These are phyloP conservation scores for Mastomys natalensis DNA, from an alignment of 2,113 vertebrate species.

Conservation along the genomic window DNA sequence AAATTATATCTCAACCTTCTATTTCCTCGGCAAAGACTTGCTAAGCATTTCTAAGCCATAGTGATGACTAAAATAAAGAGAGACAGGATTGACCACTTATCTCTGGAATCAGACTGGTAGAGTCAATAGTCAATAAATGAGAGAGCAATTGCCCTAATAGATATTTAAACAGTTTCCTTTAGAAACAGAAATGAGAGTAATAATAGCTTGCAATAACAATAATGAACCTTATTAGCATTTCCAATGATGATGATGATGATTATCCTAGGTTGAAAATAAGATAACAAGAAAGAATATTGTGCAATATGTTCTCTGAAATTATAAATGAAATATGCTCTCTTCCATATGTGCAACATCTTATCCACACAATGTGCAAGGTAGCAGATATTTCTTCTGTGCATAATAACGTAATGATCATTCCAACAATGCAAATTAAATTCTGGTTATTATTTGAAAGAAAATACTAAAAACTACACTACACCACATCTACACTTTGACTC, in stretches of 20 bases:
- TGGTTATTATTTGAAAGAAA: slow-evolving; percentile 60
- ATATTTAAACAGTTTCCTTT: slow-evolving; percentile 65
- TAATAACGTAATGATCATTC: slow-evolving; percentile 71
- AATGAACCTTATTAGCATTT: slow-evolving; percentile 83
- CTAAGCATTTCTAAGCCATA: background rate
- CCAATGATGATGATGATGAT: slow-evolving; percentile 67
- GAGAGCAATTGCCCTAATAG: slow-evolving; percentile 55
- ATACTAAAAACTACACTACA: slow-evolving; percentile 3
- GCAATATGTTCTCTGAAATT: slow-evolving; percentile 77
- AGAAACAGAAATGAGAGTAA: slow-evolving; percentile 74
- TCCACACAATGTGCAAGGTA: slow-evolving; percentile 76
- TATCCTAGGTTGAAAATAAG: slow-evolving; percentile 81
- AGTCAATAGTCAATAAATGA: slow-evolving; percentile 42
- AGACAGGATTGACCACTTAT: background rate
- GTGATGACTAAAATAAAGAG: background rate
- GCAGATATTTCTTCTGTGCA: slow-evolving; percentile 75
- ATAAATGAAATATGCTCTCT: slow-evolving; percentile 76
- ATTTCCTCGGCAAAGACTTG: background rate
- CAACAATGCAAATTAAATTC: slow-evolving; percentile 75
- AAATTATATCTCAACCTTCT: background rate
- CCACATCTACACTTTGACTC: slow-evolving; percentile 27
- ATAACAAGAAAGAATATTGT: slow-evolving; percentile 67
- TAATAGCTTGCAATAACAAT: slow-evolving; percentile 71
- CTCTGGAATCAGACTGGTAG: slow-evolving; percentile 60
- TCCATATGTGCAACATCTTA: slow-evolving; percentile 69